Percentiles rank a stretch among this genome's conserved stretches.
Conservation (phyloP, 2,797 vertebrate species). For the Martes flavigula region DNA sequence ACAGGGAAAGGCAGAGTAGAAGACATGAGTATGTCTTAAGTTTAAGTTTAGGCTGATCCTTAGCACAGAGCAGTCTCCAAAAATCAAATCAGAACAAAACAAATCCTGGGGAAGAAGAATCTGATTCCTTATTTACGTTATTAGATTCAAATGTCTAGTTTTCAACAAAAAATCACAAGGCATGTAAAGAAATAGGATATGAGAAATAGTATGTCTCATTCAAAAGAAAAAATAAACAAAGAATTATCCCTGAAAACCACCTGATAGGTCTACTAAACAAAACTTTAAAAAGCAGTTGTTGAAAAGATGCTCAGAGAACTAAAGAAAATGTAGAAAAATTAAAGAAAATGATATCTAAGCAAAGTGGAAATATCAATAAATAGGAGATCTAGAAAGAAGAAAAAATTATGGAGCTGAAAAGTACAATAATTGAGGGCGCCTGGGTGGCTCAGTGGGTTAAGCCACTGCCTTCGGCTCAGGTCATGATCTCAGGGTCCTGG, state of each 20-base stretch:
- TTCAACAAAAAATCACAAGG: neutral
- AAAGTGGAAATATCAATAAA: neutral
- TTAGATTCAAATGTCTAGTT: neutral
- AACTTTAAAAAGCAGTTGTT: neutral
- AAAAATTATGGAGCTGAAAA: neutral
- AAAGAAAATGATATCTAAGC: neutral
- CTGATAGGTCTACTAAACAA: neutral
- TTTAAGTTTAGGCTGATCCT: neutral
- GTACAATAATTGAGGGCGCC: neutral
- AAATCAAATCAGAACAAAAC: neutral
- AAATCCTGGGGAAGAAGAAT: neutral
- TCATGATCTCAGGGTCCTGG: too few species aligned
- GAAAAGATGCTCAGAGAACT: neutral
- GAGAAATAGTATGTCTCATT: neutral
- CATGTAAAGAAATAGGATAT: neutral
- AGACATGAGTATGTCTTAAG: neutral
- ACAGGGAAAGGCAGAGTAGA: neutral
- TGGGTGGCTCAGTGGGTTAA: too few species aligned
- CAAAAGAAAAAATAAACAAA: neutral
- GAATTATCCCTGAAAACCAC: neutral
- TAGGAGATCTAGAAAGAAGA: neutral
- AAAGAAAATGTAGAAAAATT: neutral
- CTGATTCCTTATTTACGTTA: neutral
- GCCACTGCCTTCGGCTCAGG: too few species aligned
- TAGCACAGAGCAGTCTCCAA: rapidly evolving